phyloP scores from a whole-genome alignment of 1,140 invertebrate genomes.

The Drosophila kepulauana region DNA sequence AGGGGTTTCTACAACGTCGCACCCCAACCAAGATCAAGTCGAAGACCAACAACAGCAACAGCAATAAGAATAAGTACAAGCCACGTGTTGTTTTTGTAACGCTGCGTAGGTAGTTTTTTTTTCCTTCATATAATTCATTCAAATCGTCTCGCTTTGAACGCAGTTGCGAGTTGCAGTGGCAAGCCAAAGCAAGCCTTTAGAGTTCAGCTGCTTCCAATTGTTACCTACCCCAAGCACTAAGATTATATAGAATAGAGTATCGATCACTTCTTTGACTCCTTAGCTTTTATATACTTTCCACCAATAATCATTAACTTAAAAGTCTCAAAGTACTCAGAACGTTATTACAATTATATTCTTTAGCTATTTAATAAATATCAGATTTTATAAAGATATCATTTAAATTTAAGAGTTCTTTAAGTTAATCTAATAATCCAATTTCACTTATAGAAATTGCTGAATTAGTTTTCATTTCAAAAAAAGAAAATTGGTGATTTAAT shows the following conservation, averaged over 20 bases:
- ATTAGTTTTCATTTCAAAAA: too few relatives aligned
- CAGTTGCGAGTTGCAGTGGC: not conserved
- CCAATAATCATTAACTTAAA: too few relatives aligned
- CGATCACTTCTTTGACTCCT: too few relatives aligned
- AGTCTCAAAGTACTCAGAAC: too few relatives aligned
- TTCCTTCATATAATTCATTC: slow-evolving; percentile 50
- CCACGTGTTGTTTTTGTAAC: slow-evolving; percentile 32
- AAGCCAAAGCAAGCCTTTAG: not conserved
- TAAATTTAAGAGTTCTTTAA: too few relatives aligned
- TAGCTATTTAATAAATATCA: too few relatives aligned
- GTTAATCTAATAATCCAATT: too few relatives aligned
- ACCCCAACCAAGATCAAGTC: slow-evolving; percentile 61
- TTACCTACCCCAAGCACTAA: not conserved
- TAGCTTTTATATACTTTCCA: too few relatives aligned
- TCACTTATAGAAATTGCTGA: too few relatives aligned
- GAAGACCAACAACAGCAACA: slow-evolving; percentile 40
- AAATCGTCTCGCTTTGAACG: slow-evolving; percentile 48
- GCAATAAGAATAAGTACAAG: slow-evolving; percentile 24
- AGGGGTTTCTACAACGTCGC: slow-evolving; percentile 40
- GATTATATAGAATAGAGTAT: not conserved
- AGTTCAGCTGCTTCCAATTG: not conserved
- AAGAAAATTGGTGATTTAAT: too few relatives aligned
- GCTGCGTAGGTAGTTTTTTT: slow-evolving; percentile 71
- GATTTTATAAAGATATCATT: too few relatives aligned
- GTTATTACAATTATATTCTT: too few relatives aligned